These are phyloP conservation scores for Carcina quercana DNA, from an alignment of 2,888 invertebrate species.

Conservation along the genomic window DNA sequence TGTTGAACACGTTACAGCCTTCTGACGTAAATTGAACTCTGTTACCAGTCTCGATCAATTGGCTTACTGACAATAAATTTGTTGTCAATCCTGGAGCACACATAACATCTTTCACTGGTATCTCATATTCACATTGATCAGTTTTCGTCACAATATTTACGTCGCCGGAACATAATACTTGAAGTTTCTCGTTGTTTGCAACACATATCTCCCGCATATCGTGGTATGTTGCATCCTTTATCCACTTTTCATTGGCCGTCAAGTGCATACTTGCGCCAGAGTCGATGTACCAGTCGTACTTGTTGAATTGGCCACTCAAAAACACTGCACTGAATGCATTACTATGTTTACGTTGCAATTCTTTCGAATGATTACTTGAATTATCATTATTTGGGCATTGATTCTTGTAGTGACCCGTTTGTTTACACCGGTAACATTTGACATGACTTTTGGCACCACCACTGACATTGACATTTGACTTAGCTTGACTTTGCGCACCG, in stretches of 20 bases:
- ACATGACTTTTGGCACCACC: background rate
- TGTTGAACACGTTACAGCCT: conserved; percentile 11
- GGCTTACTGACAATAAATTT: conserved; percentile 20
- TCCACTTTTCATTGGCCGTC: conserved; percentile 16
- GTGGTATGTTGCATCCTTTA: conserved; percentile 3
- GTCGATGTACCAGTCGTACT: conserved; percentile 19
- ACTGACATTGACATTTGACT: conserved; percentile 15
- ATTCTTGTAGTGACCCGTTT: conserved; percentile 18
- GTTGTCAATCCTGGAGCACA: conserved; percentile 19
- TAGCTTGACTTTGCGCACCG: background rate
- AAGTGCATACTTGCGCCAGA: conserved; percentile 18
- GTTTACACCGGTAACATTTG: conserved; percentile 21
- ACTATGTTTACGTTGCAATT: conserved; percentile 7
- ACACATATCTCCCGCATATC: conserved; percentile 13
- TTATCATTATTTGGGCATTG: conserved; percentile 15
- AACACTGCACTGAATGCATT: conserved; percentile 22
- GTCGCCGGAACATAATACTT: conserved; percentile 16
- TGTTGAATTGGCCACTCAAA: conserved; percentile 19
- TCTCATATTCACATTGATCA: conserved; percentile 10
- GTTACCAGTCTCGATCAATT: conserved; percentile 15
- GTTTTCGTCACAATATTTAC: conserved; percentile 14
- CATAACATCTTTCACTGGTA: conserved; percentile 14
- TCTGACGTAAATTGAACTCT: conserved; percentile 6
- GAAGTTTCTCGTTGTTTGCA: conserved; percentile 14
- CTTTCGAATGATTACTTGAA: too few relatives aligned